Base-by-base conservation (phyloP, 2,113 vertebrate species). In the Engystomops pustulosus region DNA sequence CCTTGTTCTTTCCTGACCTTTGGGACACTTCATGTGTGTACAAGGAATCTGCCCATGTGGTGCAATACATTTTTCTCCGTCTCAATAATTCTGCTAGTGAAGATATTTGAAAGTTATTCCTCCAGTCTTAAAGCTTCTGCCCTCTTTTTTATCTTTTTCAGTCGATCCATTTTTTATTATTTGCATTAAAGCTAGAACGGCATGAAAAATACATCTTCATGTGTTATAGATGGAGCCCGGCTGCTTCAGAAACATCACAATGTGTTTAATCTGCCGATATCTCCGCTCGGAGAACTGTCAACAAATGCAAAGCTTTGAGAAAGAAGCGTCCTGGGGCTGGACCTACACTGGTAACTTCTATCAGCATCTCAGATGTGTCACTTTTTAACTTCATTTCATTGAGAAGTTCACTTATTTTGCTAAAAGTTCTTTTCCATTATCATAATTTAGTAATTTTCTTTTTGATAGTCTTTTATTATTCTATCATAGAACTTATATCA, bases 121-220 rank as follows among this genome's bases (percentile, higher is more conserved):
- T 17, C 32, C 47, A 67, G 44, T 34, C 41, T 67, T 67, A 34
- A 51, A 80, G 79, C 27, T 34, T 80, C 30, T 53, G 65, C 44
- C 65, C 41, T 36, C 30, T 30, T n/a, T 69, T 71, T 81, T 47
- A 53, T 81, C 79, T 81, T 23, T 81, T 70, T 15, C 44, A 53
- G 8, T 12, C 14, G 18, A 70, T 81, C 17, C 44, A 69, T 81
- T 80, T 81, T 81, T 81, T 71, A 81, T 81, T 70, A 51, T 81
- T 81, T 81, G 47, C 67, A 81, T 81, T 71, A 71, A 81, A 71
- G 45, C 70, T 71, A 27, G 51, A 36, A 55, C 55, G 18, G 30
- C 49, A 81, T 81, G 45, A 71, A 81, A 81, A 81, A 81, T 81
- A 45, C 34, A 81, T 71, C 34, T 34, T 81, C 79, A 81, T 81